phyloP scores from a whole-genome alignment of 2,888 invertebrate species.

The Amiota minor region DNA sequence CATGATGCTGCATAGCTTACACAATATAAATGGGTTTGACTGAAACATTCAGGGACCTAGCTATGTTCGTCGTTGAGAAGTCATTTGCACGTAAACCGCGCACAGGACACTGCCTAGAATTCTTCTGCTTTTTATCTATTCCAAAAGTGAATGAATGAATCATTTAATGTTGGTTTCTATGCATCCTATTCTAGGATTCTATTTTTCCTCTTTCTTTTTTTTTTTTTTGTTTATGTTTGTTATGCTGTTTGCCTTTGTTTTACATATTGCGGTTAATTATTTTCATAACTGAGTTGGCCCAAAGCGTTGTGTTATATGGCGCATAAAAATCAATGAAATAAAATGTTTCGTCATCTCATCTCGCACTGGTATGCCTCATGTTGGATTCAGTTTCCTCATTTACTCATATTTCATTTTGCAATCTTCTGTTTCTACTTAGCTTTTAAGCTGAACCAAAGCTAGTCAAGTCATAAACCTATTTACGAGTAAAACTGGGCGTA shows the following conservation, averaged over 20 bases:
- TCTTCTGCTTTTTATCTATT: neutral
- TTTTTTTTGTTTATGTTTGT: constrained; percentile 35
- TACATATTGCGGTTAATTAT: constrained; percentile 56
- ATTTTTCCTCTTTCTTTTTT: constrained; percentile 15
- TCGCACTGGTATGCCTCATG: neutral
- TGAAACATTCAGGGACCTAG: neutral
- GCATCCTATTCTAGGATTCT: constrained; percentile 17
- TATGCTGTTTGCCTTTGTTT: constrained; percentile 39
- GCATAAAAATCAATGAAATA: constrained; percentile 54
- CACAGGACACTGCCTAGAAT: neutral
- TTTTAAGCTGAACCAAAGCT: neutral
- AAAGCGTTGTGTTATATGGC: constrained; percentile 32
- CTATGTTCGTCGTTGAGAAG: neutral
- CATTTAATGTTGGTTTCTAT: constrained; percentile 39
- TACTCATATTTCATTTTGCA: neutral
- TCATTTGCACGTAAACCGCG: neutral
- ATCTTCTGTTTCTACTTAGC: too few relatives aligned
- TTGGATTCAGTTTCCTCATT: neutral
- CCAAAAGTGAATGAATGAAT: neutral
- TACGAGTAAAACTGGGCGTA: constrained; percentile 3
- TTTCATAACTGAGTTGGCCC: constrained; percentile 36
- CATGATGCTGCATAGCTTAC: constrained; percentile 41
- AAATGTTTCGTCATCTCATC: constrained; percentile 36
- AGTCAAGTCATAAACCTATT: constrained; percentile 22
- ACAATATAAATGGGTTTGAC: too few relatives aligned